Evolutionary conservation across 2,797 vertebrate species (phyloP).

Genomic region (Toxotes lorentzi): DNA sequence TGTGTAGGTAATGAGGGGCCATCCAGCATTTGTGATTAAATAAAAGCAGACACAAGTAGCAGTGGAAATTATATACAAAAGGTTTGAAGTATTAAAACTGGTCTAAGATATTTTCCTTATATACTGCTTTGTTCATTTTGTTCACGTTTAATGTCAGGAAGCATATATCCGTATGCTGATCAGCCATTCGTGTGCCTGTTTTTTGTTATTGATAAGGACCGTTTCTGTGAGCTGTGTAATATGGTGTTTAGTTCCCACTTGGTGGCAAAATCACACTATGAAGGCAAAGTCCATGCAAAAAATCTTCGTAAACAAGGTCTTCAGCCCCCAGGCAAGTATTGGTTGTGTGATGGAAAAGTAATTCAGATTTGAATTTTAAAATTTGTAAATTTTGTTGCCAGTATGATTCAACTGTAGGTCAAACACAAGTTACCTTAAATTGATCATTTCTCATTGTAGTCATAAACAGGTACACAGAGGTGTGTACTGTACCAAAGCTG

Average conservation of each 20-base stretch:
- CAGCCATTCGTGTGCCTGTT: neutral
- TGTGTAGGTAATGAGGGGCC: neutral
- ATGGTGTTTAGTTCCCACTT: slow-evolving; percentile 87
- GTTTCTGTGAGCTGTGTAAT: slow-evolving; percentile 88
- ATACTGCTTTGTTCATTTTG: neutral
- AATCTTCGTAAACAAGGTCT: slow-evolving; percentile 82
- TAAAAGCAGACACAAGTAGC: neutral
- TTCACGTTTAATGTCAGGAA: neutral
- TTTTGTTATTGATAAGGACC: slow-evolving; percentile 76
- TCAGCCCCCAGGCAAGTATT: slow-evolving; percentile 60
- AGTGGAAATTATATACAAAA: neutral
- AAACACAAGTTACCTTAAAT: neutral
- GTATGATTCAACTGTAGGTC: neutral
- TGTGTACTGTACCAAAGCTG: neutral
- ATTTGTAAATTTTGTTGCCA: neutral
- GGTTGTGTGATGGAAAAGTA: neutral
- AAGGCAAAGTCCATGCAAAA: slow-evolving; percentile 88
- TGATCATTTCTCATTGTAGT: slow-evolving; percentile 13
- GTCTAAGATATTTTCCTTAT: neutral
- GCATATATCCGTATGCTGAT: neutral
- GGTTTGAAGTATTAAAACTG: neutral
- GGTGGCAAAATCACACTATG: slow-evolving; percentile 87
- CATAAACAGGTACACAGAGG: slow-evolving; percentile 35
- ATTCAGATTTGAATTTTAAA: neutral
- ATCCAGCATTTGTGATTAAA: neutral